Evolutionary conservation across 2,797 vertebrate species (phyloP).

Genomic region (Petrocephalus sullivani): DNA sequence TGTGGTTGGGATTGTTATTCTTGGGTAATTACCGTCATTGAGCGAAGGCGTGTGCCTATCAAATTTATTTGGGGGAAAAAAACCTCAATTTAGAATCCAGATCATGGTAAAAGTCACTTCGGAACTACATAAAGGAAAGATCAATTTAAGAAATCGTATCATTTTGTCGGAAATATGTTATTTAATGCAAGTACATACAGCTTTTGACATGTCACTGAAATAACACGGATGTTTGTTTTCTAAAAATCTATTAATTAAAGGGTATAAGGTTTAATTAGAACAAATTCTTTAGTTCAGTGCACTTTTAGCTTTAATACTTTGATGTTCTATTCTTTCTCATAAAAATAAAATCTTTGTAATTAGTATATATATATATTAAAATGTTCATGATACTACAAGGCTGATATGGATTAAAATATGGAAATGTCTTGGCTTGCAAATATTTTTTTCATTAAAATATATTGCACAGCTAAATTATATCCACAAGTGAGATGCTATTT

Average conservation of each 20-base stretch:
- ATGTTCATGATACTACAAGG: neutral
- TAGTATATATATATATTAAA: neutral
- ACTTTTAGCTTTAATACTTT: neutral
- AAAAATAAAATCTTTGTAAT: neutral
- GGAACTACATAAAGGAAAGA: constrained; percentile 36
- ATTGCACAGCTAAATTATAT: neutral
- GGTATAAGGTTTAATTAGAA: neutral
- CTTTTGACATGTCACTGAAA: neutral
- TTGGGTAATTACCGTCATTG: constrained; percentile 97
- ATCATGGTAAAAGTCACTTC: constrained; percentile 41
- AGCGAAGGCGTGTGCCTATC: constrained; percentile 95
- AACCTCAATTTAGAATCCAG: constrained; percentile 51
- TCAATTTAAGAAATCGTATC: neutral
- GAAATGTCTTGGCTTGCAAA: neutral
- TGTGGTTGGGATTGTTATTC: constrained; percentile 89
- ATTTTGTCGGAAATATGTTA: neutral
- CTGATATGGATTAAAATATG: neutral
- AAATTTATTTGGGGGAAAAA: constrained; percentile 71
- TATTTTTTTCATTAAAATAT: neutral
- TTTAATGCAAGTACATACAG: neutral
- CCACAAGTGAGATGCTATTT: constrained; percentile 53
- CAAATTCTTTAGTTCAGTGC: neutral
- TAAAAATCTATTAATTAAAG: neutral
- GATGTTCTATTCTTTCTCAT: neutral
- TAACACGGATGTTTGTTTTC: neutral